Evolutionary conservation across 1,140 invertebrate genomes (phyloP), one percentile per base, ranked within the genome.

Genomic region (Drosophila pachea): DNA sequence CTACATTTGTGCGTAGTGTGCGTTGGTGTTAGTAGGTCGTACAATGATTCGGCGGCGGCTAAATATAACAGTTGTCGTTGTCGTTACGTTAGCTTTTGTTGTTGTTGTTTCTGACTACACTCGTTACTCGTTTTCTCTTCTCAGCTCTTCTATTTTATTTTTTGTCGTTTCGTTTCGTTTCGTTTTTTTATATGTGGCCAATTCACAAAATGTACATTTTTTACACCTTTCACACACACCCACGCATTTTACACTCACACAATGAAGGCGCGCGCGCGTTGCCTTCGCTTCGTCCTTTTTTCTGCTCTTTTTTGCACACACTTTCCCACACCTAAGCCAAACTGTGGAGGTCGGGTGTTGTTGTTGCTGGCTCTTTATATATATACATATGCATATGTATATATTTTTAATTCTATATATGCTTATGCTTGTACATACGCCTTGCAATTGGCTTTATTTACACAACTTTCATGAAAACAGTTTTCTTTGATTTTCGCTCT

Each of bases 181-280:
- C 22, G 22, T 22, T 72, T 36, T 60, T 76, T 78, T 82, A 72
- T 83, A 78, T 83, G 59, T 78, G 67, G 78, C 78, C 78, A 82
- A 82, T 82, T 82, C 77, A 81, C 77, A 81, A 79, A 81, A 82
- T 82, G 72, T 82, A 83, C 68, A 78, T 82, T 83, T 82, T 83
- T 83, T 83, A 83, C 78, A 83, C 78, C 78, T 83, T 83, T 75
- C 64, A 68, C 78, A 83, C 78, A 78, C 78, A 77, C 74, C 63
- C 74, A 77, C 74, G 74, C 74, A 77, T 69, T 68, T 73, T 72
- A 76, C 74, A 70, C 74, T 63, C 72, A 68, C 53, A 73, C 65
- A 56, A 11, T 54, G 45, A 47, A 68, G 52, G 58, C 70, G 70
- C 70, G 66, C 66, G 65, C 70, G 70, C 70, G 66, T 69, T 73